These are phyloP conservation scores for Gobiocypris rarus DNA, from an alignment of 2,113 vertebrate species.

Conservation along the genomic window DNA sequence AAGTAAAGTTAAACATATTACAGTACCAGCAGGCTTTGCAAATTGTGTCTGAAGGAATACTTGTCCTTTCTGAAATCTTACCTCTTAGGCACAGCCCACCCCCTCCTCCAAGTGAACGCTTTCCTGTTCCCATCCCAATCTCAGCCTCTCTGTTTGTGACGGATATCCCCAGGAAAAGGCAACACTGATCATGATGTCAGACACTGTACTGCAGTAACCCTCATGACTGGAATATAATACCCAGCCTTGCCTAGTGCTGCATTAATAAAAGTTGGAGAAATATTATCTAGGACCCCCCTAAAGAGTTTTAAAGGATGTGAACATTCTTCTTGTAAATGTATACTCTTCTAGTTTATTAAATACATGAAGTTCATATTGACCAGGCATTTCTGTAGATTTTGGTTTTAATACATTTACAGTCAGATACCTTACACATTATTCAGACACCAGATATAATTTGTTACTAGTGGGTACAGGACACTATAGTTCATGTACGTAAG, in stretches of 20 bases:
- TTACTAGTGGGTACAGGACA: too few relatives aligned
- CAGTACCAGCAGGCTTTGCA: not conserved
- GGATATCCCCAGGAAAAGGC: constrained; percentile 63
- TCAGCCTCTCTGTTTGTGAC: constrained; percentile 54
- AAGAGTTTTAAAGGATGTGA: not conserved
- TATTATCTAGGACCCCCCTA: not conserved
- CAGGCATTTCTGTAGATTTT: too few relatives aligned
- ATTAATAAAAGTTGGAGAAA: not conserved
- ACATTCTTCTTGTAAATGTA: too few relatives aligned
- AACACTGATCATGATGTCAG: constrained; percentile 55
- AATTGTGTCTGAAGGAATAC: constrained; percentile 2
- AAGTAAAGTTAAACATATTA: not conserved
- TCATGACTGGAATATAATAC: constrained; percentile 2
- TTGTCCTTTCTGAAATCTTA: constrained; percentile 37
- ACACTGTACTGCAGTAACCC: constrained; percentile 42
- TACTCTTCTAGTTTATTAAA: not conserved
- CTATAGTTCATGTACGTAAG: too few relatives aligned
- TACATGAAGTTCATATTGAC: not conserved
- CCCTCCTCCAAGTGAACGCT: constrained; percentile 49
- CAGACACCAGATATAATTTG: too few relatives aligned
- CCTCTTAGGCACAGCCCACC: constrained; percentile 27
- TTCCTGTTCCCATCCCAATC: constrained; percentile 57
- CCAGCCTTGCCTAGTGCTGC: not conserved
- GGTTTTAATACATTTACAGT: not conserved
- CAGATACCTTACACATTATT: too few relatives aligned